Base-by-base conservation (phyloP, 2,113 vertebrate species). In the Ptychochromis oligacanthus region DNA sequence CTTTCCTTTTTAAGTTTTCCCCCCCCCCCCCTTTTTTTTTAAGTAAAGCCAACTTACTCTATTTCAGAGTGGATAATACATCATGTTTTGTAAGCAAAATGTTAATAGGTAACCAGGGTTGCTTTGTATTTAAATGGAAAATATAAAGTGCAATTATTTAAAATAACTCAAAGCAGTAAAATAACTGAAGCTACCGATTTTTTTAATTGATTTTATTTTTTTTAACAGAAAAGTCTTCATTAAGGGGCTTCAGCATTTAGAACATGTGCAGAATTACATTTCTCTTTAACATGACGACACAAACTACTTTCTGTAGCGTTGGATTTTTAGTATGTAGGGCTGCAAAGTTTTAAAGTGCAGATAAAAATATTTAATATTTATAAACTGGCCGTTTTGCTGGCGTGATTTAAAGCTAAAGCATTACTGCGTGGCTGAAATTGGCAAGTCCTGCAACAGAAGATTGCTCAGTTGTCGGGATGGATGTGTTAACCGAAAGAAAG, bases 401-500 rank as follows among this genome's bases (percentile, higher is more conserved):
- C 26, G 28, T 28, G 40, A 46, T 18, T 43, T 38, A 24, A 65
- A 43, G 13, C 13, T 65, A 17, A 65, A 3, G 4, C 38, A 40
- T 40, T 40, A 12, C 10, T 49, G 24, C 40, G 40, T 13, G 13
- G 40, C 24, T 49, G 65, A 28, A 49, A 49, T 49, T 17, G 24
- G 3, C 65, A 70, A 13, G 40, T 11, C 13, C 12, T 43, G 40
- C 43, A 28, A 28, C 43, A 4, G 24, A 52, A 52, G 65, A 54
- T 54, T 18, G 52, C 52, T 54, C 52, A 54, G 9, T 72, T 72
- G 67, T 54, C 11, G 26, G 2, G 46, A 72, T 31, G 52, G 59
- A 65, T 17, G 81, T 79, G 82, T 81, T 87, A 59, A 83, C 40
- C 13, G 64, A 67, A 75, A 83, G 55, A 62, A 88, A 77, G 24